Evolutionary conservation across 2,888 invertebrate genomes (phyloP), one percentile per base, ranked within the genome.

Genomic region (Campoplex nolae): DNA sequence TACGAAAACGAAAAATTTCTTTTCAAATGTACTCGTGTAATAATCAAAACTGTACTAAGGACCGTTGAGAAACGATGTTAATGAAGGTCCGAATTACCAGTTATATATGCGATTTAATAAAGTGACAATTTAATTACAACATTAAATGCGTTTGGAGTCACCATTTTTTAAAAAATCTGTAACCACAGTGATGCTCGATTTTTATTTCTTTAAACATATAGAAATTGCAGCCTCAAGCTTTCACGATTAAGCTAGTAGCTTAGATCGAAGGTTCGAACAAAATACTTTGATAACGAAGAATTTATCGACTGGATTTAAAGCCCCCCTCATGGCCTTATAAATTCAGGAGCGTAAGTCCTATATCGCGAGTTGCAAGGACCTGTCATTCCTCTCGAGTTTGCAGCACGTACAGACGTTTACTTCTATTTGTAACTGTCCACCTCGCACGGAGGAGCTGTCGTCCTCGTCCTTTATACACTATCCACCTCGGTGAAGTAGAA

Each of bases 381-480:
- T 38, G 70, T 58, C 77, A 38, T 51, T 74, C 51, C 76, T 73
- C 58, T 48, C 11, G 28, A 38, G 51, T 32, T 58, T 58, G 79
- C 45, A 79, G 68, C 83, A 86, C 86, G 84, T 84, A 62, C 86
- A 71, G 35, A 67, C 73, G 68, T 77, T 77, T 73, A 45, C 81
- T 54, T 45, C 84, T 81, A 87, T 87, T 87, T 87, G 87, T 87
- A 87, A 84, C 87, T 87, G 87, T 87, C 87, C 58, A 75, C 68
- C 85, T 54, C 42, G 82, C 58, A 45, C 77, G 71, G 76, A 74
- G 77, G 78, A 83, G 38, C 70, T 65, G 70, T 86, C 80, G 79
- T 75, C 42, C 79, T 74, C 35, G 81, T 82, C n/a, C 81, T 48
- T 58, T 65, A 38, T 62, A 51, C 35, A 13, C 16, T 62, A 23